Percentiles rank a stretch among this genome's conserved stretches.
Evolutionary conservation across 2,888 invertebrate species (phyloP).

Genomic region (Campopleginae sp.): DNA sequence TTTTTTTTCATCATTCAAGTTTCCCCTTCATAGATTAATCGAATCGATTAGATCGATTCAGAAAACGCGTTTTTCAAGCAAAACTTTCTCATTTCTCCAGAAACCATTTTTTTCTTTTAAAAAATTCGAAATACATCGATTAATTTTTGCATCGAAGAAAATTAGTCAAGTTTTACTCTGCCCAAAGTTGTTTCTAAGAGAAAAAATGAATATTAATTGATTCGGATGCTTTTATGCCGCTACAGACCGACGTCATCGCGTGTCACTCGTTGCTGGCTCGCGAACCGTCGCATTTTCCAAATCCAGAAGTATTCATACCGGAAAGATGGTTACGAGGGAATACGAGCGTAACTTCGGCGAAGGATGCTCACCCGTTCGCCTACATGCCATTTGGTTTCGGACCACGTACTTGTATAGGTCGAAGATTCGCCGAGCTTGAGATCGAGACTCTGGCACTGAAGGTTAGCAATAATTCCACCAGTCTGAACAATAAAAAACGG

Average conservation of each 20-base stretch:
- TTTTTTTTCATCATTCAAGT: no score
- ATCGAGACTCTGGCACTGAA: constrained; percentile 86
- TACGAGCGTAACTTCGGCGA: constrained; percentile 80
- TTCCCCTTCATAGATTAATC: no score
- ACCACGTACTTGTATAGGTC: constrained; percentile 88
- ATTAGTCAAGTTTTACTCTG: background rate
- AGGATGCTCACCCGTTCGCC: constrained; percentile 86
- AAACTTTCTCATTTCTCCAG: no score
- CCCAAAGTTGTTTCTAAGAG: background rate
- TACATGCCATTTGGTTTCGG: constrained; percentile 90
- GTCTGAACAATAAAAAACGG: background rate
- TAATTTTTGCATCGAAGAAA: no score
- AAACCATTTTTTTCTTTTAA: no score
- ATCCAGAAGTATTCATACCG: constrained; percentile 87
- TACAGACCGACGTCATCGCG: constrained; percentile 76
- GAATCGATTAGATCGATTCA: no score
- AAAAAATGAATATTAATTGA: no score
- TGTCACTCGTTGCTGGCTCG: constrained; percentile 77
- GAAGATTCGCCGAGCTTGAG: constrained; percentile 90
- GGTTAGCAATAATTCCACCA: constrained; percentile 66
- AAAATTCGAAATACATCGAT: no score
- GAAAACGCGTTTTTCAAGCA: no score
- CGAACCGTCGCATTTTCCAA: constrained; percentile 85
- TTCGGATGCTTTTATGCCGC: background rate
- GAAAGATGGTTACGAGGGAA: constrained; percentile 89